Evolutionary conservation across 2,113 vertebrate species (phyloP).

Genomic region (Corvus moneduloides): DNA sequence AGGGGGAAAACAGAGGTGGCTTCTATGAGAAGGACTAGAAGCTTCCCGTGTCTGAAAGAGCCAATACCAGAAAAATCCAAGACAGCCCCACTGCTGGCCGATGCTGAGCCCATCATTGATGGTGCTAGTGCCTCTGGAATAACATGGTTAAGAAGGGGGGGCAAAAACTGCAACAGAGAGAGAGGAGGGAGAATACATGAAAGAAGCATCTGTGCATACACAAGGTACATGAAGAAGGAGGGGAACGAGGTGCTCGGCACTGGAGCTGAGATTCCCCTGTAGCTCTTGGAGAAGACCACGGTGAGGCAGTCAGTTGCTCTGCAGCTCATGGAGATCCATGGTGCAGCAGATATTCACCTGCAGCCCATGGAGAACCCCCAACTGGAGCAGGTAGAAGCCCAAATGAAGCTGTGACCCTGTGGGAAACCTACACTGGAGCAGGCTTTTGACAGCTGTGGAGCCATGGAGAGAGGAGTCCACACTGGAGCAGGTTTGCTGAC

Average conservation of each 20-base stretch:
- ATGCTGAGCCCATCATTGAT: neutral
- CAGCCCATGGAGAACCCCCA: neutral
- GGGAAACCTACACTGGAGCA: neutral
- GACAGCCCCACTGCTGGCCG: neutral
- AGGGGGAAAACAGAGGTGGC: neutral
- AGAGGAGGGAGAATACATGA: neutral
- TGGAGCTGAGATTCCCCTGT: neutral
- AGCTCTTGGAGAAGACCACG: neutral
- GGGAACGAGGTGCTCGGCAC: neutral
- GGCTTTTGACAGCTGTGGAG: neutral
- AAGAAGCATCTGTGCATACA: neutral
- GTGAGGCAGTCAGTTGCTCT: neutral
- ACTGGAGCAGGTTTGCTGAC: neutral
- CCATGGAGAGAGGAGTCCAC: neutral
- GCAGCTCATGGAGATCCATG: neutral
- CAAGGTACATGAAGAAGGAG: neutral
- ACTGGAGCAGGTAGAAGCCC: neutral
- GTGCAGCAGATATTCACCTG: neutral
- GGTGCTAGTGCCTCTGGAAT: neutral
- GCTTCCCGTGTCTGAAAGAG: neutral
- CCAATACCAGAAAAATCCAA: neutral
- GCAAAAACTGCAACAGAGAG: neutral
- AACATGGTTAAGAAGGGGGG: rapidly evolving
- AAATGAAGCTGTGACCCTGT: neutral
- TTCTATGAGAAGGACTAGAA: neutral